Base-by-base conservation (phyloP, 1,140 invertebrate genomes). In the Zaprionus lachaisei region DNA sequence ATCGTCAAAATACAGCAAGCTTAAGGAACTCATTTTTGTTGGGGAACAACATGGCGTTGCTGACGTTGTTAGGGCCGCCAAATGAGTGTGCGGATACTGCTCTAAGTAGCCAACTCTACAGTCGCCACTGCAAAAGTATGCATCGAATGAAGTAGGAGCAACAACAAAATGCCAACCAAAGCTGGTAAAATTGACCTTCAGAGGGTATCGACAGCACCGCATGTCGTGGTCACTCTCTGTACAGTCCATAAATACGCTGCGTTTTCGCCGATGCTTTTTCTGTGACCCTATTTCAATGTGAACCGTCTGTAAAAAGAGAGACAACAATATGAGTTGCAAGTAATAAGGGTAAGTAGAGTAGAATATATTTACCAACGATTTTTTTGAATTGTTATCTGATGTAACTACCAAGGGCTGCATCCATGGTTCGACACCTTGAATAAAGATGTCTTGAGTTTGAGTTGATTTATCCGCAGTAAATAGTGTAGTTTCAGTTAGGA, bases 151-250 rank as follows among this genome's bases (percentile, higher is more conserved):
- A 83, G 97, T 97, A 0, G 99, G 99, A 0, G 98, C 98, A 38
- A 99, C 98, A 83, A 99, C 98, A 97, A 98, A 99, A 86, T 99
- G 98, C 98, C 98, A 99, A 12, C 98, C 98, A 89, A 99, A 98
- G 77, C 98, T 97, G 80, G 96, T 97, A 93, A 99, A 99, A 94
- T 99, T 97, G 14, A 99, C 98, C 12, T 97, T 97, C 17, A 99
- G 94, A 1, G 97, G 97, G 92, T 98, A 98, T 15, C 97, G 95
- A 92, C 98, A 98, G 93, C 98, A 98, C 24, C 97, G 94, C 5
- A 95, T 94, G 84, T 98, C 97, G 66, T 96, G 95, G 58, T 92
- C 89, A 44, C 72, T 90, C 51, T 92, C 91, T 9, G 79, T 77
- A 61, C 92, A 93, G 67, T 93, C 92, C 72, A 92, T 67, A 9